Evolutionary conservation across 2,113 vertebrate genomes (phyloP), one percentile per base, ranked within the genome.

Genomic region (Paramormyrops kingsleyae): DNA sequence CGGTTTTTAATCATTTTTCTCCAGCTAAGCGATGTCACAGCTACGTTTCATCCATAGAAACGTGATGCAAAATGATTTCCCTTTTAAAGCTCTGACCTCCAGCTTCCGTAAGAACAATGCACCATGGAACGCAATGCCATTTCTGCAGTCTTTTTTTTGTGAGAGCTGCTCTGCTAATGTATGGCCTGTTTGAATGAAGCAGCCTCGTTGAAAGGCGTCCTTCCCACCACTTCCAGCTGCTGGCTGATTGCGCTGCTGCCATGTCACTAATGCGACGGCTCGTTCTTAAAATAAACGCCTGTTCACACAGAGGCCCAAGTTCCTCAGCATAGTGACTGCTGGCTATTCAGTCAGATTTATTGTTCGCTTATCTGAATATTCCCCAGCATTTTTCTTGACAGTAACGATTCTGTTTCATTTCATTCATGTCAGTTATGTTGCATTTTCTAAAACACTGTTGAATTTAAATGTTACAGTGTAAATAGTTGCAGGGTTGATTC

Each of bases 21-120:
- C 77, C 31, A 52, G 84, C 49, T 52, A 35, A 21, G 47, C 27
- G 27, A 52, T n/a, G 49, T 49, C n/a, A n/a, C n/a, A 52, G 27
- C 49, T 50, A 13, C 27, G 2, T 87, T 87, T 49, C 59, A 90
- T 91, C 87, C 59, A 83, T 50, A 52, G 88, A 90, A 88, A 89
- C 52, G 9, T 87, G 80, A 89, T 85, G 91, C 89, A 62, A 59
- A 88, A 90, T 88, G 27, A 89, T 90, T 89, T 83, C 87, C 24
- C 84, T 86, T 50, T 86, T 86, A 24, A 15, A 84, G 89, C 49
- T 90, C 88, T 90, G 87, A 86, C 90, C 90, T 90, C 89, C 80
- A 88, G 89, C 90, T 92, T 89, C 85, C 56, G 66, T 85, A 80
- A 89, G 84, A 90, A 90, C 90, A 92, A 89, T 91, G 89, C 52